Evolutionary conservation across 2,797 vertebrate genomes (phyloP).

Genomic region (Sarcophilus harrisii): DNA sequence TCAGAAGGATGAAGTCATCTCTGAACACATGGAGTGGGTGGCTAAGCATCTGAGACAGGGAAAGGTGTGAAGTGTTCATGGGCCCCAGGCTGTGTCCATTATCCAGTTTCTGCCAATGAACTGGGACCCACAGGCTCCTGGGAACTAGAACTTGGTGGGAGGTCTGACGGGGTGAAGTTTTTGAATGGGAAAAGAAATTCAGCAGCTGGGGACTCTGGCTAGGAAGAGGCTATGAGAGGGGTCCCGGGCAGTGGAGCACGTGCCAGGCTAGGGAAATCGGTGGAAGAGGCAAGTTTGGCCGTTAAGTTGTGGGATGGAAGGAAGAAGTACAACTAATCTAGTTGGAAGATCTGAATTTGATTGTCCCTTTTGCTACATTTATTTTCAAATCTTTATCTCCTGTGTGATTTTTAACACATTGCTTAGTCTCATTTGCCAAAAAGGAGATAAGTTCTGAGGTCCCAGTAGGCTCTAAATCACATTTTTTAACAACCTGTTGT

Average conservation of each 20-base stretch:
- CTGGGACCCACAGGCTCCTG: not conserved
- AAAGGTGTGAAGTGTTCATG: not conserved
- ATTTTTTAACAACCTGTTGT: not conserved
- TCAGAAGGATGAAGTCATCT: not conserved
- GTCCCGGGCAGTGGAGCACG: not conserved
- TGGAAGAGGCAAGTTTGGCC: not conserved
- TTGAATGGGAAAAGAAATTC: not conserved
- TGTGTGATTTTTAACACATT: not conserved
- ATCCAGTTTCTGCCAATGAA: conserved; percentile 2
- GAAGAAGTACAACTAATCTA: not conserved
- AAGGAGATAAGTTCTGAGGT: not conserved
- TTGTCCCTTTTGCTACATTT: not conserved
- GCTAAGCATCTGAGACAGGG: not conserved
- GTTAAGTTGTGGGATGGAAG: not conserved
- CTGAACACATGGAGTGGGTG: not conserved
- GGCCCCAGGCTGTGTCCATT: not conserved
- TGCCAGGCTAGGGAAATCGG: not conserved
- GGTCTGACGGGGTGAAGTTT: not conserved
- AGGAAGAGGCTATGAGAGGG: not conserved
- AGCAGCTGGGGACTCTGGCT: not conserved
- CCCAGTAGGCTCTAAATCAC: not conserved
- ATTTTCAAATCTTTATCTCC: not conserved
- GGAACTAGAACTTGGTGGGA: not conserved
- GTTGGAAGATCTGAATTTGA: not conserved
- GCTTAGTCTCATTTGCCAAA: not conserved